Evolutionary conservation across 2,113 vertebrate genomes (phyloP).

Genomic region (Himantopus leucocephalus): DNA sequence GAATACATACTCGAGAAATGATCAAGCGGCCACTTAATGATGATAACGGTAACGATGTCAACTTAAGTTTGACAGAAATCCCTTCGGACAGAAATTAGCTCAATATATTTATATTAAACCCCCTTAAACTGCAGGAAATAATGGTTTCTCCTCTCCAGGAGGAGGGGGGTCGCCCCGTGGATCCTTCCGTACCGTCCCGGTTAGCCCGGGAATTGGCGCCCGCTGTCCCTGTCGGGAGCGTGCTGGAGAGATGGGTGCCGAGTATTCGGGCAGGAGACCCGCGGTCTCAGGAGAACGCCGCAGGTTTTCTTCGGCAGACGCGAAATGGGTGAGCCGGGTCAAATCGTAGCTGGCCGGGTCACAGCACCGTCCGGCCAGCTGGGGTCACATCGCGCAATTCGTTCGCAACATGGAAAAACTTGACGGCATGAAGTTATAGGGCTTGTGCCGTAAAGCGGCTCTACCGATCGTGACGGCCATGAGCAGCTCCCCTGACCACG

Average conservation of each 20-base stretch:
- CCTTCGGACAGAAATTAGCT: not conserved
- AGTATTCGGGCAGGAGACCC: not conserved
- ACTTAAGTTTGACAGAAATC: not conserved
- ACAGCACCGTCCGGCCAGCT: not conserved
- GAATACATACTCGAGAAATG: not conserved
- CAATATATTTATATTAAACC: not conserved
- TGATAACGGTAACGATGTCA: not conserved
- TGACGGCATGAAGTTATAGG: rapidly evolving
- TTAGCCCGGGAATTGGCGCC: rapidly evolving
- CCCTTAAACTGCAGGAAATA: not conserved
- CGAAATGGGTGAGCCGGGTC: not conserved
- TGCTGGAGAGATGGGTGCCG: not conserved
- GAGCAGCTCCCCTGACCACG: not conserved
- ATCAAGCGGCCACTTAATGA: not conserved
- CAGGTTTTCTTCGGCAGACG: not conserved
- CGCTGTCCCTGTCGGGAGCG: not conserved
- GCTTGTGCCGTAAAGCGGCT: not conserved
- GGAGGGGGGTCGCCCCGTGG: not conserved
- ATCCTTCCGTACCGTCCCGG: too few relatives aligned
- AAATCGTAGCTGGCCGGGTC: rapidly evolving
- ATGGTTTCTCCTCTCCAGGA: not conserved
- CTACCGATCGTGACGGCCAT: rapidly evolving
- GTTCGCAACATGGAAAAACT: rapidly evolving
- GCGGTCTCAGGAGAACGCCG: rapidly evolving
- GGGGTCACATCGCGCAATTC: not conserved